These are phyloP conservation scores for Orthosia gothica DNA, from an alignment of 2,888 invertebrate genomes.

Conservation along the genomic window DNA sequence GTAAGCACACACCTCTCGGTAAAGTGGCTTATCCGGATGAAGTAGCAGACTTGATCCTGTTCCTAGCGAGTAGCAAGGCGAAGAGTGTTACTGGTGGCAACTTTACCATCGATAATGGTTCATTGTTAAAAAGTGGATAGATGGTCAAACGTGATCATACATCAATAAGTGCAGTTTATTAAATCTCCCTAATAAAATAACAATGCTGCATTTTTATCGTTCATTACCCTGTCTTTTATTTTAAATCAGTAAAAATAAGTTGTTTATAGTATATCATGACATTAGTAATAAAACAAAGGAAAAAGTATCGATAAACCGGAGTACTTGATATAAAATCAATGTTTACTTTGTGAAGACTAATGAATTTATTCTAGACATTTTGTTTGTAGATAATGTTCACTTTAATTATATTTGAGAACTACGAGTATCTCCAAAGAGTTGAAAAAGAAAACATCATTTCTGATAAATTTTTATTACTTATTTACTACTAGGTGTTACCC, in stretches of 20 bases:
- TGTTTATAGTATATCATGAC: neutral
- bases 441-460: neutral
- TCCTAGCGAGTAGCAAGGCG: slow-evolving; percentile 46
- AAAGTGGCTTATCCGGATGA: slow-evolving; percentile 39
- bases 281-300: no score
- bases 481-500: no score
- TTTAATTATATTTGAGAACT: neutral
- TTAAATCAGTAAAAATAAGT: neutral
- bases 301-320: slow-evolving; percentile 10
- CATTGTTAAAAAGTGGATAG: slow-evolving; percentile 2
- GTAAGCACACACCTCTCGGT: neutral
- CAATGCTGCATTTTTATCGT: neutral
- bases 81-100: slow-evolving; percentile 52
- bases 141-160: neutral
- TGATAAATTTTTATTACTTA: neutral
- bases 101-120: slow-evolving; percentile 46
- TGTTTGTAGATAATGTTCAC: slow-evolving; percentile 9
- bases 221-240: neutral
- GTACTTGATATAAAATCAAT: neutral
- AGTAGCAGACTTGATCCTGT: slow-evolving; percentile 43
- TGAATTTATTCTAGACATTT: slow-evolving; percentile 10
- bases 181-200: neutral
- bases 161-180: neutral
- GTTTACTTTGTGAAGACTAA: slow-evolving; percentile 12
- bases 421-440: no score